Conservation (phyloP, 2,797 vertebrate genomes). For the Trematomus bernacchii region DNA sequence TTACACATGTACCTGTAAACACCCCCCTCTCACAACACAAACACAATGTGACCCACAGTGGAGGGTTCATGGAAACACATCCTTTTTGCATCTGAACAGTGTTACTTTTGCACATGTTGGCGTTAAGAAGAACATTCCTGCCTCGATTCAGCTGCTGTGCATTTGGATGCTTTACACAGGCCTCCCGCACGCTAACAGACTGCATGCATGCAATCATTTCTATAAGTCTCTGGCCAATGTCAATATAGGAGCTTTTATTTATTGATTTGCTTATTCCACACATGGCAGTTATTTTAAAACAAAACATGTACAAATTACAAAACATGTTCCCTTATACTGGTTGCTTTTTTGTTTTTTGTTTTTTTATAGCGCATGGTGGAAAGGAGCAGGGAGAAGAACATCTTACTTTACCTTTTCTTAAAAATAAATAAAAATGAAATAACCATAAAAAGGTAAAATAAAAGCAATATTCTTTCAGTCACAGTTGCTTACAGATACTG, state of each 20-base stretch:
- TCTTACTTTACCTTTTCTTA: too few species aligned
- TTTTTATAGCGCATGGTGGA: too few species aligned
- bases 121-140: conserved; percentile 11
- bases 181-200: conserved; percentile 5
- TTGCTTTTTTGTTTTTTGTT: too few species aligned
- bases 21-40: not conserved
- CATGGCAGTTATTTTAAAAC: too few species aligned
- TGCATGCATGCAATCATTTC: conserved; percentile 19
- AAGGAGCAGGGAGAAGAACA: too few species aligned
- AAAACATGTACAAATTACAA: too few species aligned
- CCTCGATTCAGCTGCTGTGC: conserved; percentile 13
- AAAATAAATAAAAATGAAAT: too few species aligned
- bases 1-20: conserved; percentile 13
- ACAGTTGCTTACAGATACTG: too few species aligned
- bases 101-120: conserved; percentile 8
- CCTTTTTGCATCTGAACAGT: conserved; percentile 16
- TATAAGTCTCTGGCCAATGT: conserved; percentile 13
- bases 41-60: conserved; percentile 5
- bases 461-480: too few species aligned
- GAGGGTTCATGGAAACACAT: not conserved
- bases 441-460: too few species aligned
- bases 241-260: not conserved
- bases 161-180: conserved; percentile 12
- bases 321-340: too few species aligned
- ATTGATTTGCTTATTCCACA: too few species aligned